phyloP scores from a whole-genome alignment of 2,113 vertebrate species.

The Riparia riparia region DNA sequence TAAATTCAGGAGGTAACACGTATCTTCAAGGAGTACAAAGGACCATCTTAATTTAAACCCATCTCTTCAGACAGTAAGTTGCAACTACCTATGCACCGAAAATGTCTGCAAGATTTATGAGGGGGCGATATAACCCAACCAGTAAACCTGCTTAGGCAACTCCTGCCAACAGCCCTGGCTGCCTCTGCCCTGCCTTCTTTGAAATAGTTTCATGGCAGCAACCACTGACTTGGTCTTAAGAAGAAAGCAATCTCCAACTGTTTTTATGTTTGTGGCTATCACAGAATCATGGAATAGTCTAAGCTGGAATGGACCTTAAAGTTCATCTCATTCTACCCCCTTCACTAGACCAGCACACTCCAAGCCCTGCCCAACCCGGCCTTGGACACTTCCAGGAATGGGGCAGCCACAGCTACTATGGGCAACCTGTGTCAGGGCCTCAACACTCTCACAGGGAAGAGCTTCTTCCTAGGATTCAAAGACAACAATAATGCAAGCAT shows the following conservation, averaged over 20 bases:
- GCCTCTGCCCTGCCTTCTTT: background rate
- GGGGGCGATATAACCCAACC: background rate
- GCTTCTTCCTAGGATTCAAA: background rate
- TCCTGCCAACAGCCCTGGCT: background rate
- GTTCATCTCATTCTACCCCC: background rate
- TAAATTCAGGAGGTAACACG: background rate
- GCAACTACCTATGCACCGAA: background rate
- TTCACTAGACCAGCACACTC: background rate
- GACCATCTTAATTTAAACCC: background rate
- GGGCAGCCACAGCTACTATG: background rate
- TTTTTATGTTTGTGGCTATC: background rate
- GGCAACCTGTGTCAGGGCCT: background rate
- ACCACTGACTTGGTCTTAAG: background rate
- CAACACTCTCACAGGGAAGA: background rate
- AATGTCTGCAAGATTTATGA: rapidly evolving
- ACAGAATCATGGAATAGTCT: background rate
- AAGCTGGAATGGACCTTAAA: background rate
- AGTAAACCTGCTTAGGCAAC: background rate
- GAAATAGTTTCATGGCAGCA: background rate
- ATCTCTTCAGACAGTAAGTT: background rate
- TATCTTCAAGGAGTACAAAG: background rate
- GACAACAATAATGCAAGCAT: background rate
- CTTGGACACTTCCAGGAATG: background rate
- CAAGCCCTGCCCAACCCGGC: background rate
- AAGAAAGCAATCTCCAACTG: background rate